phyloP scores from a whole-genome alignment of 2,888 invertebrate genomes.

The Athetis lepigone region DNA sequence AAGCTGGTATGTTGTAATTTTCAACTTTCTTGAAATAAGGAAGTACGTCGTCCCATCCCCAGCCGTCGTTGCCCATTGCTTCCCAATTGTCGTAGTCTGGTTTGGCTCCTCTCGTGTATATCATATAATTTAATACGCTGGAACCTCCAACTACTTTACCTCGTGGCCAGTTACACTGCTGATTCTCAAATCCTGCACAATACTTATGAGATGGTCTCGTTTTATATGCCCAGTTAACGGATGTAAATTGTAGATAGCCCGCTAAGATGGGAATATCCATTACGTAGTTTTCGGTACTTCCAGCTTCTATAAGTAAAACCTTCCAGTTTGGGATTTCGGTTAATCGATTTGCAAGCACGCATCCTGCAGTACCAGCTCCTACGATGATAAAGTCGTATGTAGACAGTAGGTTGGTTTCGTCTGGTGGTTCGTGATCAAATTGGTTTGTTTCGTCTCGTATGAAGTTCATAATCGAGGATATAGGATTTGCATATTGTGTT shows the following conservation, averaged over 20 bases:
- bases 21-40: constrained; percentile 95
- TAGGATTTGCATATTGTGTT: constrained; percentile 73
- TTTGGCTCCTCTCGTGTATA: constrained; percentile 93
- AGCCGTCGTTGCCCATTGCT: constrained; percentile 92
- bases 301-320: constrained; percentile 91
- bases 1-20: constrained; percentile 91
- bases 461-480: constrained; percentile 88
- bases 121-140: constrained; percentile 95
- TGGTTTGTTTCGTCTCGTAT: constrained; percentile 88
- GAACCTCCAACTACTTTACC: constrained; percentile 96
- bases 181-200: constrained; percentile 93
- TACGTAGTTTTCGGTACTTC: constrained; percentile 91
- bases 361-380: constrained; percentile 92
- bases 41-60: constrained; percentile 93
- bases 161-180: constrained; percentile 94
- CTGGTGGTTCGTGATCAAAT: constrained; percentile 87
- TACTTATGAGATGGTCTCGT: constrained; percentile 93
- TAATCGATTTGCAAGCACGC: constrained; percentile 92
- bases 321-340: constrained; percentile 88
- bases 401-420: constrained; percentile 79
- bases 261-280: constrained; percentile 94
- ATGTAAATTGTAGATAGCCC: constrained; percentile 92
- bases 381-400: constrained; percentile 91
- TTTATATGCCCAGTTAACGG: constrained; percentile 95
- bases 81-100: constrained; percentile 95